Base-by-base conservation (phyloP, 1,140 invertebrate species). In the Gonioctena quinquepunctata region DNA sequence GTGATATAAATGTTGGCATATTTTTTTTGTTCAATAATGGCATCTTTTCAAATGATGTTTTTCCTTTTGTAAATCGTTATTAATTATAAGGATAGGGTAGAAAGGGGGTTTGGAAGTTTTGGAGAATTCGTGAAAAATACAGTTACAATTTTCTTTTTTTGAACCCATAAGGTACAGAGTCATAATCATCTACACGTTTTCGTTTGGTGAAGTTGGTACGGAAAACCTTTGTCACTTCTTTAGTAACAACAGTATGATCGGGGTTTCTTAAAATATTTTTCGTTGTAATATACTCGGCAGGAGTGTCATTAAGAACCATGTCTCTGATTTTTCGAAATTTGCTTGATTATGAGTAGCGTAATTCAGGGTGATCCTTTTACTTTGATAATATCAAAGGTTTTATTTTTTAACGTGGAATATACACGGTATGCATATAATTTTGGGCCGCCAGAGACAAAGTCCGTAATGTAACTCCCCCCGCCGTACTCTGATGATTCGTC, bases 401-500 rank as follows among this genome's bases (percentile, higher is more conserved):
- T 52, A 52, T 52, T 21, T 52, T 52, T 0, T 8, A 19, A 8
- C 21, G 50, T 52, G 16, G 49, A 33, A 19, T 59, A 66, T 5
- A 61, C 50, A 0, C n/a, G 59, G 26, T 67, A 71, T 11, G 65
- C 69, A 50, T 71, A 71, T 18, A 28, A 61, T 68, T 71, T 71
- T 11, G 69, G 69, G 6, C 69, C 69, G 5, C 65, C 65, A 26
- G 81, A 19, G 59, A 80, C 77, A 72, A 59, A 67, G n/a, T 68
- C 65, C 18, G 19, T 70, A 49, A 66, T 71, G 57, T 60, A 48
- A 60, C 50, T 61, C 16, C 50, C 61, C 23, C 25, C 26, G 28
- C 68, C 65, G 23, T 70, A 77, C 71, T 62, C 49, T 4, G 27
- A 60, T 4, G 79, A 19, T 62, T 82, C 80, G 62, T 82, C 71